phyloP scores from a whole-genome alignment of 2,797 vertebrate genomes.

The Cossypha niveicapilla region DNA sequence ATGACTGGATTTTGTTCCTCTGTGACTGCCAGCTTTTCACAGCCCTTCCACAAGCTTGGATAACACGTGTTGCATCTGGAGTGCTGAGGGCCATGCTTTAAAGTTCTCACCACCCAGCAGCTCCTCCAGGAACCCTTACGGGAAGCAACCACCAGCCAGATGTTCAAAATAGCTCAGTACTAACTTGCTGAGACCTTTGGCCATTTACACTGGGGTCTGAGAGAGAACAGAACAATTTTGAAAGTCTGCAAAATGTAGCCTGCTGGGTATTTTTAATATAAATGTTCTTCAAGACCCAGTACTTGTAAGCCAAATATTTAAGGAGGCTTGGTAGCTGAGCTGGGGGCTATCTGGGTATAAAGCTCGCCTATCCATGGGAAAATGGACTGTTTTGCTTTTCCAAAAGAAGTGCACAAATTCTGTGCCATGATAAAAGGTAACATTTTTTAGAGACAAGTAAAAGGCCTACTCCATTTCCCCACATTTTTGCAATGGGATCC shows the following conservation, averaged over 20 bases:
- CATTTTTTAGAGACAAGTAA: neutral
- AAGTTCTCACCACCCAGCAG: neutral
- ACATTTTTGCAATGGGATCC: neutral
- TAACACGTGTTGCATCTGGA: neutral
- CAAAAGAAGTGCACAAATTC: neutral
- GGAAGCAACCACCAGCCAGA: neutral
- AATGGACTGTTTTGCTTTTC: neutral
- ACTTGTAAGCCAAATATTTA: neutral
- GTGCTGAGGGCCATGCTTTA: neutral
- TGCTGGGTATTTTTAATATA: neutral
- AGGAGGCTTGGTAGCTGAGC: neutral
- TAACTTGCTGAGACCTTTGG: neutral
- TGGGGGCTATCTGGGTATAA: neutral
- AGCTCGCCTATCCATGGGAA: neutral
- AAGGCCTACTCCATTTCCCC: neutral
- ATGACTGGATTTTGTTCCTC: slow-evolving; percentile 15
- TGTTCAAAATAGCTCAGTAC: neutral
- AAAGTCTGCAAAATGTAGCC: neutral
- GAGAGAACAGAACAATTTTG: neutral
- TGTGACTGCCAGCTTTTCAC: neutral
- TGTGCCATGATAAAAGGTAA: neutral
- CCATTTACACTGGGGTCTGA: neutral
- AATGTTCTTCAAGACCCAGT: neutral
- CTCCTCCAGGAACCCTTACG: neutral
- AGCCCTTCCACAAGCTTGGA: neutral